Conservation (phyloP, 2,888 invertebrate species). For the Hemithea aestivaria region DNA sequence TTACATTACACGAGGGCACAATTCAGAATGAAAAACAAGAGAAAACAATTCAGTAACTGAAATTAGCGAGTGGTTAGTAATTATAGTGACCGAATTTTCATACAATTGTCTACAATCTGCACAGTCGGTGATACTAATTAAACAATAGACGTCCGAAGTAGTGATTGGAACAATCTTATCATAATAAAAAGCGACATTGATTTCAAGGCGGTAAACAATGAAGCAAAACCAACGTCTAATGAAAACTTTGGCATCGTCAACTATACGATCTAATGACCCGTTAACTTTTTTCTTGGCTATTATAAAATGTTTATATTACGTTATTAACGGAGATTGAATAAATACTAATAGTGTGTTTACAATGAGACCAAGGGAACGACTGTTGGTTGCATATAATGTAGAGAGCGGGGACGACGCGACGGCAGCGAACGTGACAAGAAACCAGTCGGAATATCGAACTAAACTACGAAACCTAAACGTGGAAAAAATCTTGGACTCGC, state of each 20-base stretch:
- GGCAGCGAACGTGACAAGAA: conserved; percentile 45
- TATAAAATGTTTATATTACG: conserved; percentile 19
- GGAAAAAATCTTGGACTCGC: conserved; percentile 75
- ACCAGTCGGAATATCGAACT: conserved; percentile 67
- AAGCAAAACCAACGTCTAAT: conserved; percentile 10
- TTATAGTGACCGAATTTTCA: too few relatives aligned
- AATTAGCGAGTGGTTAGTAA: too few relatives aligned
- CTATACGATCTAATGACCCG: conserved; percentile 18
- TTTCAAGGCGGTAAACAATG: conserved; percentile 12
- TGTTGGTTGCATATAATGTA: conserved; percentile 29
- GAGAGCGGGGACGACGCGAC: conserved; percentile 11
- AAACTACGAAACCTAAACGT: conserved; percentile 77
- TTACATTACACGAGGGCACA: conserved; percentile 8
- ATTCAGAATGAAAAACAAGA: conserved; percentile 1
- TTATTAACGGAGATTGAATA: conserved; percentile 7
- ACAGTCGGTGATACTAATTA: too few relatives aligned
- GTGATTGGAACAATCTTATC: conserved; percentile 8
- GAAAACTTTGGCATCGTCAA: conserved; percentile 19
- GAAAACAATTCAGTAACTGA: not conserved
- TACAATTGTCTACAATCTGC: too few relatives aligned
- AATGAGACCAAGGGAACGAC: conserved; percentile 21
- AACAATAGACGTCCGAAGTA: not conserved
- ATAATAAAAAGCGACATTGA: conserved; percentile 7
- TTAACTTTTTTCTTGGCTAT: conserved; percentile 20
- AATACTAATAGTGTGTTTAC: conserved; percentile 23